These are phyloP conservation scores for Picus viridis DNA, from an alignment of 2,797 vertebrate genomes.

Conservation along the genomic window DNA sequence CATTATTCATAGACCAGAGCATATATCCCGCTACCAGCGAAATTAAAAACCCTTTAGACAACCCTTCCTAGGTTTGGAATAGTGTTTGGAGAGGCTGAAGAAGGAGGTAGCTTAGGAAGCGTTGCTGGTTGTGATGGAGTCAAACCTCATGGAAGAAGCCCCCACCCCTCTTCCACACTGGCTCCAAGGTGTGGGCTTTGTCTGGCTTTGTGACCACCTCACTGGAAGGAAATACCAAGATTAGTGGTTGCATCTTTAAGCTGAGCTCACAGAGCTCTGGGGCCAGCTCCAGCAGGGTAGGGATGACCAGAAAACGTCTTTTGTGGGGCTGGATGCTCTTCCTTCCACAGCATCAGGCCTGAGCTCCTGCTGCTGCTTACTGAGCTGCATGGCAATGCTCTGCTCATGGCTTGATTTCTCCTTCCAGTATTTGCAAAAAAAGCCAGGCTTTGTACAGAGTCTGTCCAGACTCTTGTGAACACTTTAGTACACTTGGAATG, in stretches of 20 bases:
- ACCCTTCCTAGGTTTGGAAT: background rate
- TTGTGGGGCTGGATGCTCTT: background rate
- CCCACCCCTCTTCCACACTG: background rate
- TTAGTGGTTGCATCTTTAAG: background rate
- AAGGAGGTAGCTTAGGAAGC: background rate
- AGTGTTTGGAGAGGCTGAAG: background rate
- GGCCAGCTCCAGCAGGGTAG: background rate
- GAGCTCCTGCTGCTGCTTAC: background rate
- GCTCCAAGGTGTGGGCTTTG: background rate
- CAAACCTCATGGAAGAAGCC: background rate
- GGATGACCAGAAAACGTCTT: background rate
- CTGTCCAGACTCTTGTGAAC: background rate
- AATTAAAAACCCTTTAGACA: constrained; percentile 18
- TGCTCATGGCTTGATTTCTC: background rate
- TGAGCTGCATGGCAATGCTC: background rate
- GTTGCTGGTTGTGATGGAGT: background rate
- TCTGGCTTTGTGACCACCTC: background rate
- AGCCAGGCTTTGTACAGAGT: background rate
- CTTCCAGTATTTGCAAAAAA: background rate
- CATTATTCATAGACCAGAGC: background rate
- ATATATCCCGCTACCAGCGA: background rate
- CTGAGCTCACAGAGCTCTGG: background rate
- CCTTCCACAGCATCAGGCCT: background rate
- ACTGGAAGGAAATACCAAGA: background rate
- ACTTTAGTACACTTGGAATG: background rate